Conservation (phyloP, 2,888 invertebrate genomes). For the Eupithecia vulgata region DNA sequence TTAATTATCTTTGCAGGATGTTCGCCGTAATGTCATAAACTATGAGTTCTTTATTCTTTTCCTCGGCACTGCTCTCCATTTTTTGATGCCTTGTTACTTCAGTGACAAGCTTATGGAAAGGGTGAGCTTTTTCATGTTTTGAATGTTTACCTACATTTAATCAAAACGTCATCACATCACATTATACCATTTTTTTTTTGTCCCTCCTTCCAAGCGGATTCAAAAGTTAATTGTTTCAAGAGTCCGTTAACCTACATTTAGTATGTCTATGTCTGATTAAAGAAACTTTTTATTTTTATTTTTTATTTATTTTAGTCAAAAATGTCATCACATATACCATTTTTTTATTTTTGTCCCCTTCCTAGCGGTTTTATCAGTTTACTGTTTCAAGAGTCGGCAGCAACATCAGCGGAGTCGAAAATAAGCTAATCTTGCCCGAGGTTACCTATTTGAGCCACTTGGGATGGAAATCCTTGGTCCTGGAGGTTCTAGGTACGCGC, state of each 20-base stretch:
- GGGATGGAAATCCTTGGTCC: too few relatives aligned
- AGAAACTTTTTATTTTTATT: too few relatives aligned
- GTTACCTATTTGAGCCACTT: too few relatives aligned
- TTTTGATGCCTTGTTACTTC: conserved; percentile 12
- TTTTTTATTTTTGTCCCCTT: not conserved
- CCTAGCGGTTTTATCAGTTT: not conserved
- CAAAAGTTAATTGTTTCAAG: not conserved
- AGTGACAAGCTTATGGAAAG: conserved; percentile 19
- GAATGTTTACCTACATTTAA: not conserved
- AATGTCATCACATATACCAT: not conserved
- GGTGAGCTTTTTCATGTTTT: not conserved
- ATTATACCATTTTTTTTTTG: not conserved
- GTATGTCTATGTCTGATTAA: too few relatives aligned
- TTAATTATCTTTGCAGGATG: not conserved
- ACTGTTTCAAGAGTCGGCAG: too few relatives aligned
- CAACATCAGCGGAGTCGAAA: too few relatives aligned
- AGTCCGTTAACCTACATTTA: too few relatives aligned
- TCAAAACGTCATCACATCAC: not conserved
- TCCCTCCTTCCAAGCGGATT: not conserved
- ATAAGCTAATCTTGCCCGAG: too few relatives aligned
- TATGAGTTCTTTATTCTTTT: conserved; percentile 8
- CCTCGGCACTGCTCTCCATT: conserved; percentile 10
- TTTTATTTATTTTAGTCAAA: too few relatives aligned
- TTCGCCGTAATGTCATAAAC: conserved; percentile 6
- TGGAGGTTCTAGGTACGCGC: too few relatives aligned